A percentile compares a stretch with the other conserved stretches of the same genome.
Conservation (phyloP, 2,113 vertebrate species). For the Ornithorhynchus anatinus region DNA sequence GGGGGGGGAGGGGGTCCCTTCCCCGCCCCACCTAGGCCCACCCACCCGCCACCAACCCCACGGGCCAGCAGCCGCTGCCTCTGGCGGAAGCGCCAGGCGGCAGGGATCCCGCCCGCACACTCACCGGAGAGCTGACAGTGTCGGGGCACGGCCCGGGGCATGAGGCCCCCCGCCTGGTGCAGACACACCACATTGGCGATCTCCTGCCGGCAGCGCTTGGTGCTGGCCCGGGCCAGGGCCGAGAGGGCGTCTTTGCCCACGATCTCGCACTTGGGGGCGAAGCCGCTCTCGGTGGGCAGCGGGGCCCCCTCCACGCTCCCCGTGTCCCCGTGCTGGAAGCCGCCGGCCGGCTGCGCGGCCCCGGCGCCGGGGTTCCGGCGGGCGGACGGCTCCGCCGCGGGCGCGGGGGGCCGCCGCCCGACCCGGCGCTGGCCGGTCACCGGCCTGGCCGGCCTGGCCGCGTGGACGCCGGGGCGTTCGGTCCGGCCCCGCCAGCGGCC, state of each 20-base stretch:
- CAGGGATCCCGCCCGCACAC: background rate
- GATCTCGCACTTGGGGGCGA: slow-evolving; percentile 92
- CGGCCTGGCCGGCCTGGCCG: slow-evolving; percentile 70
- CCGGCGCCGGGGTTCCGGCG: slow-evolving; percentile 77
- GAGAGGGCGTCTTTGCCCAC: slow-evolving; percentile 91
- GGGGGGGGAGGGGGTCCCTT: background rate
- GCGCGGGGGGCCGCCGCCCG: slow-evolving; percentile 48
- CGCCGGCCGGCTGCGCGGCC: slow-evolving; percentile 61
- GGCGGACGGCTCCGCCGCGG: slow-evolving; percentile 73
- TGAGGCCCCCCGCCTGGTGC: slow-evolving; percentile 88
- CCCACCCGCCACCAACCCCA: background rate
- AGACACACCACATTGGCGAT: slow-evolving; percentile 92
- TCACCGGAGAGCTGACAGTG: slow-evolving; percentile 89
- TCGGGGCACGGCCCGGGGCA: slow-evolving; percentile 87
- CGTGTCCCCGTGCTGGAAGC: slow-evolving; percentile 83
- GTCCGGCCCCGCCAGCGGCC: slow-evolving; percentile 73
- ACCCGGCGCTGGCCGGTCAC: slow-evolving; percentile 65
- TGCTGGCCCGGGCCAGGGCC: slow-evolving; percentile 86
- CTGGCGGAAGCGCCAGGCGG: fast-evolving
- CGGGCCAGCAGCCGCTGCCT: too few species aligned
- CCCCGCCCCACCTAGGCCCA: background rate
- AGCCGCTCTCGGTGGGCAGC: slow-evolving; percentile 82
- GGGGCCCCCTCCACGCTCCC: slow-evolving; percentile 94
- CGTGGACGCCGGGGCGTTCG: slow-evolving; percentile 66
- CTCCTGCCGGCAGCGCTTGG: slow-evolving; percentile 92